Evolutionary conservation across 2,113 vertebrate genomes (phyloP).

Genomic region (Petroica traversi): DNA sequence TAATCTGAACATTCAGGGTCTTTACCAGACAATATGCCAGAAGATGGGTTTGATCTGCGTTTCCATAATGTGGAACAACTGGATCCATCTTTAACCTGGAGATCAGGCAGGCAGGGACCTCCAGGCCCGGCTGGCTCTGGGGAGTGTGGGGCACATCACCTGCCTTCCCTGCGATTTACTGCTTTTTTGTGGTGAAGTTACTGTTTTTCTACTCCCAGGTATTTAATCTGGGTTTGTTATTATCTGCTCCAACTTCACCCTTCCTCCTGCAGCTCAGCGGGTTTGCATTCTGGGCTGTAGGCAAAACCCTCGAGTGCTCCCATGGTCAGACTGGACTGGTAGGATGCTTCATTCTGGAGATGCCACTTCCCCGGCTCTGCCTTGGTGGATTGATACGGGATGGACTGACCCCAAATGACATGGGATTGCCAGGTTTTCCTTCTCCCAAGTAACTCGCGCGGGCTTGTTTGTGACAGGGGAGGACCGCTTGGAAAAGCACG

Average conservation of each 20-base stretch:
- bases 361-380: background rate
- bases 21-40: background rate
- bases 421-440: background rate
- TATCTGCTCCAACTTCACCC: background rate
- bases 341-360: background rate
- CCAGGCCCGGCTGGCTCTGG: background rate
- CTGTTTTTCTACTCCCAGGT: background rate
- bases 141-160: background rate
- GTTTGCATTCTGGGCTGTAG: background rate
- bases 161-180: background rate
- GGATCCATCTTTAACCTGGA: background rate
- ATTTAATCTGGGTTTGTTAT: background rate
- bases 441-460: background rate
- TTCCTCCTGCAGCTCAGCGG: background rate
- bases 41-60: background rate
- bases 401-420: background rate
- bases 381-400: background rate
- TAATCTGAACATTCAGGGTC: background rate
- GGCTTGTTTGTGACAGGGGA: background rate
- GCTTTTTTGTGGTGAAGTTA: background rate
- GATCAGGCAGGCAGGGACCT: background rate
- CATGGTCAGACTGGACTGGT: fast-evolving
- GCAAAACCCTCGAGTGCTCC: background rate
- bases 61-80: fast-evolving
- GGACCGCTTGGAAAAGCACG: background rate